These are phyloP conservation scores for Acleris sparsana DNA, from an alignment of 2,888 invertebrate genomes.

Conservation along the genomic window DNA sequence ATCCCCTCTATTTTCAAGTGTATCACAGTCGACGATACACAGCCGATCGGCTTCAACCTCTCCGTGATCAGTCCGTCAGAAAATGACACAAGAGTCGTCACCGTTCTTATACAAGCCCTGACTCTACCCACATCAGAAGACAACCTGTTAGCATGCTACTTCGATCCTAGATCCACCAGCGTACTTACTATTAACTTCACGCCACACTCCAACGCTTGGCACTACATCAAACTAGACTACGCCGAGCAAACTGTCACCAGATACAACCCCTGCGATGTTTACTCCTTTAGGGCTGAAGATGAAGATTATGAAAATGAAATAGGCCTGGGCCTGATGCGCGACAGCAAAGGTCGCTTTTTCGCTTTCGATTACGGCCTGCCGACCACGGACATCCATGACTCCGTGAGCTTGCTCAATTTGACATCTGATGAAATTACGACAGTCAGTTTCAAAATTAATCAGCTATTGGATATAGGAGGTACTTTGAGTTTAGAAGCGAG, in stretches of 20 bases:
- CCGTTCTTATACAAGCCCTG: slow-evolving; percentile 78
- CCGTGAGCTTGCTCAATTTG: slow-evolving; percentile 86
- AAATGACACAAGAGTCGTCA: slow-evolving; percentile 50
- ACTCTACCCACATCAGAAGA: slow-evolving; percentile 80
- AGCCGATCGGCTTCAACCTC: slow-evolving; percentile 66
- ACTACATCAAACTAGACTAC: slow-evolving; percentile 76
- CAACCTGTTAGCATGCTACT: slow-evolving; percentile 73
- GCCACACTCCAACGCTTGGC: slow-evolving; percentile 84
- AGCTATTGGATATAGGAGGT: slow-evolving; percentile 91
- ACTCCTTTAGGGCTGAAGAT: slow-evolving; percentile 49
- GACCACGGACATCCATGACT: slow-evolving; percentile 84
- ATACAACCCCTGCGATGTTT: slow-evolving; percentile 69
- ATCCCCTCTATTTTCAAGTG: slow-evolving; percentile 77
- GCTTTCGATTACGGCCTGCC: slow-evolving; percentile 89
- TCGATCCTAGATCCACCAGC: slow-evolving; percentile 71
- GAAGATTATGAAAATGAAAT: slow-evolving; percentile 61
- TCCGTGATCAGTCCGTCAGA: slow-evolving; percentile 65
- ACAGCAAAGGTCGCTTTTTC: slow-evolving; percentile 89
- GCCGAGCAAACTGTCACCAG: slow-evolving; percentile 52
- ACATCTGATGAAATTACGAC: slow-evolving; percentile 85
- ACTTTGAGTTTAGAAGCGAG: slow-evolving; percentile 89
- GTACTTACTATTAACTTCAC: slow-evolving; percentile 72
- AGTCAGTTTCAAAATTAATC: slow-evolving; percentile 87
- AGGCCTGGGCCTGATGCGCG: slow-evolving; percentile 70
- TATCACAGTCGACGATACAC: slow-evolving; percentile 64